Percentiles rank a stretch among this genome's conserved stretches.
phyloP scores from a whole-genome alignment of 2,797 vertebrate species.

The Enteromius viviparus region DNA sequence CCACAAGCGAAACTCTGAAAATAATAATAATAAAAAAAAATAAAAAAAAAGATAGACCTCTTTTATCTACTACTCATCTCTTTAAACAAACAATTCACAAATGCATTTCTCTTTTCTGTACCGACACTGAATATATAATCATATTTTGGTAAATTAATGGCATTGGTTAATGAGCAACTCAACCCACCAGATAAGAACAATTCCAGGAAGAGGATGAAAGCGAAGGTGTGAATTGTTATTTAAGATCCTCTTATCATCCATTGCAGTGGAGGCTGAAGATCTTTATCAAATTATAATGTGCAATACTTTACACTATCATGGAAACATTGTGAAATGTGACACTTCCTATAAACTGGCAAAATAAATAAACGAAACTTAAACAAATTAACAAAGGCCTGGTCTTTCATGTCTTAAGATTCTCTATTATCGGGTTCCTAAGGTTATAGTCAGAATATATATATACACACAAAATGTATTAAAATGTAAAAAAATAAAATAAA shows the following conservation, averaged over 20 bases:
- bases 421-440: neutral
- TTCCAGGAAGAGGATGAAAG: conserved; percentile 16
- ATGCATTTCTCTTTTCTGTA: neutral
- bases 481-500: no score
- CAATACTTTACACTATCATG: neutral
- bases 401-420: neutral
- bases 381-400: neutral
- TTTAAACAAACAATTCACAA: neutral
- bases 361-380: no score
- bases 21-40: neutral
- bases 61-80: neutral
- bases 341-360: no score
- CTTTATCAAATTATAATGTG: neutral
- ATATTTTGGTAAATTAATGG: neutral
- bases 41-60: neutral
- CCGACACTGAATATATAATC: conserved; percentile 5
- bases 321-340: neutral
- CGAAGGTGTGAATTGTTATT: conserved; percentile 10
- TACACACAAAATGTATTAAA: no score
- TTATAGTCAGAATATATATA: no score
- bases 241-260: conserved; percentile 10
- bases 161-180: neutral
- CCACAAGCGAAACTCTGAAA: conserved; percentile 14
- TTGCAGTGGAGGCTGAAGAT: conserved; percentile 14
- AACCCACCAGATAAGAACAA: neutral